Conservation (phyloP, 1,140 invertebrate species). For the Daktulosphaira vitifoliae region DNA sequence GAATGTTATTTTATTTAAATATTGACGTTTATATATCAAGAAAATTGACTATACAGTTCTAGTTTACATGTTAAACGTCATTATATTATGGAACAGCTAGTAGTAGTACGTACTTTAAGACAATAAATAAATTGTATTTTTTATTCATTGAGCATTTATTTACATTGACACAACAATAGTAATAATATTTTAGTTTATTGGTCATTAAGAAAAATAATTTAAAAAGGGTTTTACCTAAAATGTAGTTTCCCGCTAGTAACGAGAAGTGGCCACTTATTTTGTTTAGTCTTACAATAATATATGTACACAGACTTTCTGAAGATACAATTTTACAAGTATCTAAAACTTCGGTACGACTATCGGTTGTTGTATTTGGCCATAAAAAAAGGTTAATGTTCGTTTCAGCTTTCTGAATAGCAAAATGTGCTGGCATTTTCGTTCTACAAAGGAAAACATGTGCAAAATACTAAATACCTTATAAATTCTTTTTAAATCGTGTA, state of each 20-base stretch:
- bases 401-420: neutral
- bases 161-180: too few species aligned
- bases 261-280: conserved; percentile 11
- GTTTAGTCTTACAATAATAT: neutral
- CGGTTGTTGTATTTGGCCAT: neutral
- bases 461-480: conserved; percentile 15
- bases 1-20: too few species aligned
- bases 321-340: neutral
- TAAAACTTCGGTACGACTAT: neutral
- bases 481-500: neutral
- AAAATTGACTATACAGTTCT: too few species aligned
- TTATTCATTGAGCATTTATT: too few species aligned
- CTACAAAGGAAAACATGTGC: conserved; percentile 4
- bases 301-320: neutral
- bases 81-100: too few species aligned
- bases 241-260: neutral
- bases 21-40: too few species aligned
- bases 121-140: too few species aligned
- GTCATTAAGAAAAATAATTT: neutral
- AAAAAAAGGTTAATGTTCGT: conserved; percentile 18
- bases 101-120: too few species aligned
- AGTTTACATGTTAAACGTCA: too few species aligned
- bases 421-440: neutral
- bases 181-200: neutral
- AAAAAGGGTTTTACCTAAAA: neutral